These are phyloP conservation scores for Caenorhabditis imperialis DNA, from an alignment of 2,888 invertebrate genomes.

Conservation along the genomic window DNA sequence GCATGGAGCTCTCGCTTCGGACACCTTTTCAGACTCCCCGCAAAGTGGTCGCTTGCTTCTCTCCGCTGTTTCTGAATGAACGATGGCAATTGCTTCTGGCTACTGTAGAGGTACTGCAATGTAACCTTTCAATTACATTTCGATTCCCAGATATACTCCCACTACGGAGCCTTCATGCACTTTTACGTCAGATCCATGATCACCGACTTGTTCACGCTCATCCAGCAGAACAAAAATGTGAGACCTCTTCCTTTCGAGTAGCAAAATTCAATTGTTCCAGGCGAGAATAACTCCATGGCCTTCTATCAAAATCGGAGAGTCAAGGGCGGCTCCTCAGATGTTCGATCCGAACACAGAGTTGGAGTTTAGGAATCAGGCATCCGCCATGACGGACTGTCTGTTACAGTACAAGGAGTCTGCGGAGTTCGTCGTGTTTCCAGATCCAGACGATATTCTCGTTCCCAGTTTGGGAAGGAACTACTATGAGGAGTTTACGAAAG, in stretches of 20 bases:
- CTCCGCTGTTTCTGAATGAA: constrained; percentile 74
- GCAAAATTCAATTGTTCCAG: constrained; percentile 13
- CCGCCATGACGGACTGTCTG: constrained; percentile 74
- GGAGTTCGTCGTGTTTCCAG: constrained; percentile 66
- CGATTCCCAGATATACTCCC: constrained; percentile 66
- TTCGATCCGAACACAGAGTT: constrained; percentile 72
- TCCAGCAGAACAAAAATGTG: constrained; percentile 55
- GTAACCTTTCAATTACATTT: not conserved
- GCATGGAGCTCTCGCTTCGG: constrained; percentile 55
- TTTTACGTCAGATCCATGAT: constrained; percentile 75
- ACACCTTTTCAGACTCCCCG: constrained; percentile 36
- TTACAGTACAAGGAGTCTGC: constrained; percentile 72
- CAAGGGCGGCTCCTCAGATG: constrained; percentile 50
- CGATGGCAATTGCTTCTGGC: constrained; percentile 73
- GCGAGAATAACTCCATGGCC: constrained; percentile 68
- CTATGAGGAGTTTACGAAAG: constrained; percentile 66
- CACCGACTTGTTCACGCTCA: constrained; percentile 62
- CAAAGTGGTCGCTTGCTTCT: constrained; percentile 73
- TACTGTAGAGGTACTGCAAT: constrained; percentile 56
- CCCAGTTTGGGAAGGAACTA: constrained; percentile 65
- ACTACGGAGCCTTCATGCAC: constrained; percentile 72
- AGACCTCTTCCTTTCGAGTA: no score
- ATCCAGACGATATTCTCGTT: constrained; percentile 70
- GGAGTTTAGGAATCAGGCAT: constrained; percentile 75
- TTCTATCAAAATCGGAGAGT: constrained; percentile 57